These are phyloP conservation scores for Sycobia sp. DNA, from an alignment of 1,140 invertebrate species.

Conservation along the genomic window DNA sequence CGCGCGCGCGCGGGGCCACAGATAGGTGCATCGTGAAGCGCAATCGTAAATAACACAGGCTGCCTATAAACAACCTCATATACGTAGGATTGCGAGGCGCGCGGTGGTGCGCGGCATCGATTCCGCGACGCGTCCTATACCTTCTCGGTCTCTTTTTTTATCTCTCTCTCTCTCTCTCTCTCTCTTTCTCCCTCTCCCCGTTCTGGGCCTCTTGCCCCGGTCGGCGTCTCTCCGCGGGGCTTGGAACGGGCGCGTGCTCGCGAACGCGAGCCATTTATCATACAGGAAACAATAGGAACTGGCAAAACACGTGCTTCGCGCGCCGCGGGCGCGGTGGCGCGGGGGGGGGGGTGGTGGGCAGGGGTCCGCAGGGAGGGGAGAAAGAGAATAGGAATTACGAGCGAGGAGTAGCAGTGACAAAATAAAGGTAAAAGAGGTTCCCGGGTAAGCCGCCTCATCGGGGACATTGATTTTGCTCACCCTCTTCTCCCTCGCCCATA, in stretches of 20 bases:
- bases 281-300: slow-evolving; percentile 62
- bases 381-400: slow-evolving; percentile 33
- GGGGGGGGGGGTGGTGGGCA: not conserved
- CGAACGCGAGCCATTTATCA: slow-evolving; percentile 53
- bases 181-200: not conserved
- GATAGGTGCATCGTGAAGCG: slow-evolving; percentile 3
- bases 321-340: slow-evolving; percentile 35
- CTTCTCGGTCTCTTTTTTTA: slow-evolving; percentile 6
- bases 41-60: slow-evolving; percentile 21
- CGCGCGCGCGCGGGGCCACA: not conserved
- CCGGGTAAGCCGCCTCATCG: no score
- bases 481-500: no score
- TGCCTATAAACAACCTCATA: slow-evolving; percentile 24
- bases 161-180: no score
- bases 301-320: slow-evolving; percentile 62
- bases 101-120: slow-evolving; percentile 11
- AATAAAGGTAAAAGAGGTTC: slow-evolving; percentile 33
- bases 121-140: not conserved
- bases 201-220: not conserved
- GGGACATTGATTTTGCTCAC: slow-evolving; percentile 1
- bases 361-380: slow-evolving; percentile 15
- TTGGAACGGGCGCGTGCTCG: no score
- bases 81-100: no score
- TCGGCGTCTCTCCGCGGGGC: not conserved
- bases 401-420: slow-evolving; percentile 27